A percentile compares a stretch with the other conserved stretches of the same genome.
phyloP scores from a whole-genome alignment of 2,888 invertebrate species.

The Neoitamus cyanurus region DNA sequence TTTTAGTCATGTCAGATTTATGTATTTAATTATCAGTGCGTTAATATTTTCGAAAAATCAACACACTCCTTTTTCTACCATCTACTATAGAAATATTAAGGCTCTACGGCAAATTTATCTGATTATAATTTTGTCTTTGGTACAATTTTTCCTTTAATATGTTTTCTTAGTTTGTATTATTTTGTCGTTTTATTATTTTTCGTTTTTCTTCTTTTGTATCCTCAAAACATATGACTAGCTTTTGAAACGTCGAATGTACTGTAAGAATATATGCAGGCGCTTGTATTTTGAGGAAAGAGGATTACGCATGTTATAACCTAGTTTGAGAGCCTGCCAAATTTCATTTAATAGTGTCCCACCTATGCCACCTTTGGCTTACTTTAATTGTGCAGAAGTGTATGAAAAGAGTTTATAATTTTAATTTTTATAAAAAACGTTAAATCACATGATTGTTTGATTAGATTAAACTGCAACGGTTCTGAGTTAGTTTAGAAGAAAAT shows the following conservation, averaged over 20 bases:
- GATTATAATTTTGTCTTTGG: background rate
- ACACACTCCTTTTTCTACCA: too few species aligned
- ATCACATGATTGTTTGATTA: constrained; percentile 27
- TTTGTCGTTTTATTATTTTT: too few species aligned
- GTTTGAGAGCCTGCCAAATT: background rate
- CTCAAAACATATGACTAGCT: background rate
- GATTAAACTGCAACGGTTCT: background rate
- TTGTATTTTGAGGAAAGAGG: background rate
- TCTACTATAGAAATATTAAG: too few species aligned
- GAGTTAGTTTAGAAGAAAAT: constrained; percentile 12
- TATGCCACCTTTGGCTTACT: background rate
- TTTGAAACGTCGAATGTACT: background rate
- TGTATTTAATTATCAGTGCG: too few species aligned
- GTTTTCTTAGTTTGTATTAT: background rate
- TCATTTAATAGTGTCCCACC: background rate
- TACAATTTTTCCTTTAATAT: background rate
- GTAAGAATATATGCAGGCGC: too few species aligned
- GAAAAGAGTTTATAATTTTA: background rate
- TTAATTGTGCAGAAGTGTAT: background rate
- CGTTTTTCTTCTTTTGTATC: background rate
- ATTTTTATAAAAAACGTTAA: background rate
- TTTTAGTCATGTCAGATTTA: too few species aligned
- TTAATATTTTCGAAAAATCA: too few species aligned
- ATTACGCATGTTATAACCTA: background rate
- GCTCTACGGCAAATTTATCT: too few species aligned